Evolutionary conservation across 2,797 vertebrate genomes (phyloP), one percentile per base, ranked within the genome.

Genomic region (Silurus aristotelis): DNA sequence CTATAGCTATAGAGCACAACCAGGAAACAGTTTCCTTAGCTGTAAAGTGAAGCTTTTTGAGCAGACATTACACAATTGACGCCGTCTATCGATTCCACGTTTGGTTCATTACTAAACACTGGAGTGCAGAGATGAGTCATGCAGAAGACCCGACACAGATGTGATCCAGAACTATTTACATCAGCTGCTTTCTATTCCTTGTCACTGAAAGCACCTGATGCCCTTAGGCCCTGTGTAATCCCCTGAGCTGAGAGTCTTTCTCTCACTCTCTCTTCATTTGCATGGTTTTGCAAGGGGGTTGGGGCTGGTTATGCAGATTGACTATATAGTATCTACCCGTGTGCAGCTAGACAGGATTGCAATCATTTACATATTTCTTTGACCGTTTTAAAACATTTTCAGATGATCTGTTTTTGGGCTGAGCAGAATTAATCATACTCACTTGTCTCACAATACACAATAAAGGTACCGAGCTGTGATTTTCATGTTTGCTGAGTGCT

Each of bases 161-260:
- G 86, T 73, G 46, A 38, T 15, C 46, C 80, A 58, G n/a, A 83
- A n/a, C 83, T 78, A 27, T 86, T 63, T 83, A 55, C 78, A 5
- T 14, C 80, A 82, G 88, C 84, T 20, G 80, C 86, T 85, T 80
- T 87, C 73, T 66, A 3, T 66, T 79, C 73, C 81, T 73, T 67
- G 58, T 91, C 84, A 84, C 88, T 84, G 66, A 85, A 81, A 83
- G 67, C 82, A 78, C 68, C n/a, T 86, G 76, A 48, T 91, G 94
- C 86, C 91, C 91, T 94, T 94, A 93, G 89, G 14, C 85, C 90
- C 43, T 38, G 61, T 22, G 64, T 71, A 55, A 80, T 81, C 81
- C 46, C 55, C 38, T 87, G 43, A 46, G 71, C 22, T 76, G 43
- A 31, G 19, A n/a, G 75, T 61, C 60, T 61, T 20, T 61, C 20